phyloP scores from a whole-genome alignment of 2,888 invertebrate genomes.

The Lycophotia porphyrea region DNA sequence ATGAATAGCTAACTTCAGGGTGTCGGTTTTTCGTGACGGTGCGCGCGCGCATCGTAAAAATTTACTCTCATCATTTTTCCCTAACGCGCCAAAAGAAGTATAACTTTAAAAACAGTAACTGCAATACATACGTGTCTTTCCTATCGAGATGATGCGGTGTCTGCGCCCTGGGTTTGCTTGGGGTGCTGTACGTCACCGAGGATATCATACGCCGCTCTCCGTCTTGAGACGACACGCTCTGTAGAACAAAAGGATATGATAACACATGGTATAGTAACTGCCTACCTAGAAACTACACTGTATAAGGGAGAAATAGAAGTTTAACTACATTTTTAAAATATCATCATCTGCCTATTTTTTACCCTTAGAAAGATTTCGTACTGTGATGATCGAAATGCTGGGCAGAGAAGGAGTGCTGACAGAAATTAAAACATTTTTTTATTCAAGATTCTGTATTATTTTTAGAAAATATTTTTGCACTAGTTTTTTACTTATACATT shows the following conservation, averaged over 20 bases:
- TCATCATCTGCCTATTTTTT: neutral
- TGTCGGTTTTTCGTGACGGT: too few relatives aligned
- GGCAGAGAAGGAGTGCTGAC: neutral
- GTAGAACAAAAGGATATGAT: constrained; percentile 14
- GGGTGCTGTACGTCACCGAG: constrained; percentile 71
- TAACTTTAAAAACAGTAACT: too few relatives aligned
- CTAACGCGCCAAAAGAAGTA: too few relatives aligned
- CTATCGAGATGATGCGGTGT: constrained; percentile 79
- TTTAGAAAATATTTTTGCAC: too few relatives aligned
- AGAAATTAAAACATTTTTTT: too few relatives aligned
- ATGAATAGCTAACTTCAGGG: too few relatives aligned
- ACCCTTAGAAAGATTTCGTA: neutral
- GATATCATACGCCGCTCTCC: constrained; percentile 65
- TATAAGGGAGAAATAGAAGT: neutral
- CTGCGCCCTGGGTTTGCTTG: constrained; percentile 75
- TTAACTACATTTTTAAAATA: neutral
- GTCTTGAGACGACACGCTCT: constrained; percentile 64
- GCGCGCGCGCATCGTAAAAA: too few relatives aligned
- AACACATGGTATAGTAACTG: neutral
- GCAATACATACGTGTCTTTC: constrained; percentile 76
- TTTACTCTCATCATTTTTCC: too few relatives aligned
- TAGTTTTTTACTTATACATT: too few relatives aligned
- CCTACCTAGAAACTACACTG: neutral
- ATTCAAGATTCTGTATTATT: too few relatives aligned
- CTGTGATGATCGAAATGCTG: neutral